Evolutionary conservation across 2,888 invertebrate genomes (phyloP), one percentile per base, ranked within the genome.

Genomic region (Sinhomidia bicolor): DNA sequence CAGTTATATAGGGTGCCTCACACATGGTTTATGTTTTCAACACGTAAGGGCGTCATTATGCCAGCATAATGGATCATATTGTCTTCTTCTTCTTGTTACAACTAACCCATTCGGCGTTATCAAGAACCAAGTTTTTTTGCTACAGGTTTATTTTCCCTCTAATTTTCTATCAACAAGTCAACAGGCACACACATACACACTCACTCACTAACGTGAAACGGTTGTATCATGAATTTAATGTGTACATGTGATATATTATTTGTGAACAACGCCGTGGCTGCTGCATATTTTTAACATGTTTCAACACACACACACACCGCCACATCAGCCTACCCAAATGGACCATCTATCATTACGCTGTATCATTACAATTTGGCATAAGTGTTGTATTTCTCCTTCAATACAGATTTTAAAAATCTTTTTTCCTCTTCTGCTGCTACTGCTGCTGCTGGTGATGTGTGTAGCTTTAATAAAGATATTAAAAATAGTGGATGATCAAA

Each of bases 71-170:
- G 57, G 36, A 54, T 78, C 51, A 76, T 29, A 76, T 76, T 76
- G 51, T 76, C 76, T 76, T 76, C 51, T 54, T 76, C 76, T 76
- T 76, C 51, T 54, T 51, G 51, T 76, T 78, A 78, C 54, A 78
- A 36, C 36, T 32, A 54, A 54, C 29, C 74, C 74, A 26, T 41
- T 41, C 26, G 74, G 44, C 47, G 23, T 74, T 74, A 74, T 74
- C 74, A 74, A 74, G 47, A 47, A 26, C 26, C 44, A 17, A 20
- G 68, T 68, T 68, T 68, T 68, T 47, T 74, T 44, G 74, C 47
- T 74, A 47, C 74, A 74, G 47, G 47, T 74, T n/a, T n/a, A n/a
- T n/a, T 74, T 74, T 44, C 74, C 17, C 74, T 74, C 74, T 26
- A 47, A 74, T 74, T 74, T 47, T 23, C 36, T 80, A 62, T 80